phyloP scores from a whole-genome alignment of 2,888 invertebrate genomes.

The Mythimna lalbum region DNA sequence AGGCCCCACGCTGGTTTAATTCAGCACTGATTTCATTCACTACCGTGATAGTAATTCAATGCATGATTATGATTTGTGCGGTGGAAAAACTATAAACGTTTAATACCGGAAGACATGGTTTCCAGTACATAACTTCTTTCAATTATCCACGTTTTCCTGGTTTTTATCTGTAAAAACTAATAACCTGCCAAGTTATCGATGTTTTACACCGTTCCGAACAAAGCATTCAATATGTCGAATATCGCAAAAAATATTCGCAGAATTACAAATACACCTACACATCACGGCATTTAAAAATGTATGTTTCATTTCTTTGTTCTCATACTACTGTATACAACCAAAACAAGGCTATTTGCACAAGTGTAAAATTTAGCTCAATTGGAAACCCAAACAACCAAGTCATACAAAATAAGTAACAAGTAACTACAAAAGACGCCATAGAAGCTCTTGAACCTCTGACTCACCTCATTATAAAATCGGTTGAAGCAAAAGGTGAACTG shows the following conservation, averaged over 20 bases:
- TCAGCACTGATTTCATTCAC: slow-evolving; percentile 10
- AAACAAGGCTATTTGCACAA: slow-evolving; percentile 48
- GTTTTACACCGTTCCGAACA: background rate
- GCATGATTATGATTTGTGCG: slow-evolving; percentile 16
- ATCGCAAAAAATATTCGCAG: slow-evolving; percentile 6
- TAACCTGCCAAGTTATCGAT: background rate
- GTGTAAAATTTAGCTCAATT: slow-evolving; percentile 40
- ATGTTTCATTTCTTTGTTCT: slow-evolving; percentile 34
- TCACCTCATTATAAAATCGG: slow-evolving; percentile 12
- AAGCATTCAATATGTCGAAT: background rate
- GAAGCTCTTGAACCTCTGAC: slow-evolving; percentile 7
- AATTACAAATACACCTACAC: background rate
- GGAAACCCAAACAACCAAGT: slow-evolving; percentile 17
- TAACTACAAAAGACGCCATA: background rate
- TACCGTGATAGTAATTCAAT: slow-evolving; percentile 16
- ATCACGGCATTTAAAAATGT: slow-evolving; percentile 1
- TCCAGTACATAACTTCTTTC: background rate
- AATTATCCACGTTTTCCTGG: slow-evolving; percentile 1
- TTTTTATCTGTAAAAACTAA: background rate
- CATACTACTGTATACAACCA: slow-evolving; percentile 2
- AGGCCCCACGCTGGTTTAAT: too few species aligned
- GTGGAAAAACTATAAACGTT: slow-evolving; percentile 21
- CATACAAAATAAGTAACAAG: slow-evolving; percentile 7
- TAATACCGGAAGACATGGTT: background rate
- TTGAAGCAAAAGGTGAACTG: slow-evolving; percentile 22